phyloP scores from a whole-genome alignment of 2,113 vertebrate genomes.

The Numida meleagris region DNA sequence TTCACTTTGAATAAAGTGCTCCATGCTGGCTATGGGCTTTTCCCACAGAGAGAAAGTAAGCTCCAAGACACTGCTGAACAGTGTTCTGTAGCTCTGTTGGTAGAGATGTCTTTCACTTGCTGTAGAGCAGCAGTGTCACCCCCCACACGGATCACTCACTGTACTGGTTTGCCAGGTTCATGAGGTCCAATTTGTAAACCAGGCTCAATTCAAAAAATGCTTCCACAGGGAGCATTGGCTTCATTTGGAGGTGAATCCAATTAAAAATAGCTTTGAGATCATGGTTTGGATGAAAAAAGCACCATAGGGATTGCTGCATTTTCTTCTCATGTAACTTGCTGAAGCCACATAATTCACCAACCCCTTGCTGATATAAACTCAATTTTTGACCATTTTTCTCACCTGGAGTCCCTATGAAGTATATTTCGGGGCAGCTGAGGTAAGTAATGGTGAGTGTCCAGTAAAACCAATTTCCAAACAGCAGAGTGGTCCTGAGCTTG shows the following conservation, averaged over 20 bases:
- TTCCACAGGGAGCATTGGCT: neutral
- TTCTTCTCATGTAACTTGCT: neutral
- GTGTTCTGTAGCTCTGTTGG: neutral
- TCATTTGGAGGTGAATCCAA: neutral
- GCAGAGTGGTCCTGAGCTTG: neutral
- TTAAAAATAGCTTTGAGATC: neutral
- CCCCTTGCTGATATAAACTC: neutral
- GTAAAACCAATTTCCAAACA: neutral
- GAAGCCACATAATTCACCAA: neutral
- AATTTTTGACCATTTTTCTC: neutral
- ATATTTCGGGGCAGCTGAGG: neutral
- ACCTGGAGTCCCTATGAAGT: neutral
- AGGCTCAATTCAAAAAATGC: neutral
- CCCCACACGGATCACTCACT: neutral
- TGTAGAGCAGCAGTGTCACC: neutral
- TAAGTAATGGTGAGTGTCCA: neutral
- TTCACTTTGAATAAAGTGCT: neutral
- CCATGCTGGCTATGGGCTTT: neutral
- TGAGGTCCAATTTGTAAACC: neutral
- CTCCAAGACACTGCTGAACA: neutral
- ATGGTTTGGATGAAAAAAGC: neutral
- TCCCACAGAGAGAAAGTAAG: neutral
- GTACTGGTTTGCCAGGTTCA: neutral
- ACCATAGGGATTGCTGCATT: neutral
- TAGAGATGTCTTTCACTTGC: neutral